These are phyloP conservation scores for Tetrax tetrax DNA, from an alignment of 2,113 vertebrate species.

Conservation along the genomic window DNA sequence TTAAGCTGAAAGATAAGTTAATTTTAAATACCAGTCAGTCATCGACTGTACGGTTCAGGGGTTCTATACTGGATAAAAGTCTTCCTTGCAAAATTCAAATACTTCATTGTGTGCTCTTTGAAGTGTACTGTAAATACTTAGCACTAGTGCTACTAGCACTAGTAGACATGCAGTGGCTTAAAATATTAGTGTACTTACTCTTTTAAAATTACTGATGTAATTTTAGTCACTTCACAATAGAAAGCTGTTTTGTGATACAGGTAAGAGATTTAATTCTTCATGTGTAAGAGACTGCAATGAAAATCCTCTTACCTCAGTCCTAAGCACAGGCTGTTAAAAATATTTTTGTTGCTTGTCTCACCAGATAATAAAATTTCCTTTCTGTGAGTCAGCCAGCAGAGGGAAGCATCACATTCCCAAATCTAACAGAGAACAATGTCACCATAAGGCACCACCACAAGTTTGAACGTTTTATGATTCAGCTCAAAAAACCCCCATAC, in stretches of 20 bases:
- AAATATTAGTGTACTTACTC: background rate
- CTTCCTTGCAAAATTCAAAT: background rate
- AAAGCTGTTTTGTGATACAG: background rate
- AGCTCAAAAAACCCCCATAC: fast-evolving
- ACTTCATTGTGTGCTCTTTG: background rate
- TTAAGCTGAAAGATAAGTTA: background rate
- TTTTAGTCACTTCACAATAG: background rate
- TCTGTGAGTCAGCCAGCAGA: background rate
- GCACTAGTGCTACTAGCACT: background rate
- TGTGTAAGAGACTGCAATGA: background rate
- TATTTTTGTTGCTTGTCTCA: background rate
- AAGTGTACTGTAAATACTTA: background rate
- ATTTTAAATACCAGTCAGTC: background rate
- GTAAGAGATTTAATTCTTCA: background rate
- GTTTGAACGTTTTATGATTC: fast-evolving
- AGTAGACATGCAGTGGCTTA: background rate
- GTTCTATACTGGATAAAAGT: background rate
- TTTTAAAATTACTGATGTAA: background rate
- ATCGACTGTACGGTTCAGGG: background rate
- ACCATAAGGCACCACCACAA: fast-evolving
- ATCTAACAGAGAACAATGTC: fast-evolving
- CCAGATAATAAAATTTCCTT: background rate
- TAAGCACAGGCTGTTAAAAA: background rate
- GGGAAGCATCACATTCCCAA: conserved; percentile 36
- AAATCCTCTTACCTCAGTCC: background rate